These are phyloP conservation scores for Dromiciops gliroides DNA, from an alignment of 2,113 vertebrate species.

Conservation along the genomic window DNA sequence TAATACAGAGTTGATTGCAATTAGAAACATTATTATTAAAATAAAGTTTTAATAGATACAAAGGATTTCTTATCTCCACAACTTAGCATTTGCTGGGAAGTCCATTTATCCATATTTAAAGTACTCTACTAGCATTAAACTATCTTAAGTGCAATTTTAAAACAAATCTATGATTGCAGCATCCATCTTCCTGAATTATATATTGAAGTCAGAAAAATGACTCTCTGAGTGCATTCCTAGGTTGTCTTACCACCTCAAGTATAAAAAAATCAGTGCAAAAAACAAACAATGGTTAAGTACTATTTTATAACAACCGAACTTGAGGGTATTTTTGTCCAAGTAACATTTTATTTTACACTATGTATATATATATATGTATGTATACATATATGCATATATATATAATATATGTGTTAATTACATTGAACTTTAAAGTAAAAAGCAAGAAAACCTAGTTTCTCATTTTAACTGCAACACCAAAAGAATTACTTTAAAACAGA, in stretches of 20 bases:
- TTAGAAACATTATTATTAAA: constrained; percentile 94
- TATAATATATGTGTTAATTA: constrained; percentile 78
- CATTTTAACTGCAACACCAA: constrained; percentile 83
- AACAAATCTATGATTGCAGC: constrained; percentile 90
- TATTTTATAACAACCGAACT: constrained; percentile 82
- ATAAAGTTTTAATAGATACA: constrained; percentile 95
- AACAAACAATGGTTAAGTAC: constrained; percentile 85
- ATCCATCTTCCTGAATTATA: constrained; percentile 91
- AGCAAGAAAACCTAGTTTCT: constrained; percentile 80
- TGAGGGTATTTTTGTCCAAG: constrained; percentile 74
- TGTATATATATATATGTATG: constrained; percentile 67
- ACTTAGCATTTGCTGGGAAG: constrained; percentile 86
- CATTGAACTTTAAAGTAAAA: constrained; percentile 81
- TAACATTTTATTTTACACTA: constrained; percentile 84
- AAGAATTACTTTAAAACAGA: constrained; percentile 65
- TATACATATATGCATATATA: constrained; percentile 68
- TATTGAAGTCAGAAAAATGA: constrained; percentile 87
- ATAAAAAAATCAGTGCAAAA: constrained; percentile 91
- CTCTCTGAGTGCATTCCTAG: constrained; percentile 85
- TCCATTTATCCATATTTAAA: constrained; percentile 87
- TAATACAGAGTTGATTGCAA: constrained; percentile 90
- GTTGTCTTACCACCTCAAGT: constrained; percentile 83
- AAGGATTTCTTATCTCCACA: constrained; percentile 87
- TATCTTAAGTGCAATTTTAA: constrained; percentile 93
- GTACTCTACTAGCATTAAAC: constrained; percentile 89